Percentiles rank a stretch among this genome's conserved stretches.
These are phyloP conservation scores for Lycorma delicatula DNA, from an alignment of 1,140 invertebrate species.

Conservation along the genomic window DNA sequence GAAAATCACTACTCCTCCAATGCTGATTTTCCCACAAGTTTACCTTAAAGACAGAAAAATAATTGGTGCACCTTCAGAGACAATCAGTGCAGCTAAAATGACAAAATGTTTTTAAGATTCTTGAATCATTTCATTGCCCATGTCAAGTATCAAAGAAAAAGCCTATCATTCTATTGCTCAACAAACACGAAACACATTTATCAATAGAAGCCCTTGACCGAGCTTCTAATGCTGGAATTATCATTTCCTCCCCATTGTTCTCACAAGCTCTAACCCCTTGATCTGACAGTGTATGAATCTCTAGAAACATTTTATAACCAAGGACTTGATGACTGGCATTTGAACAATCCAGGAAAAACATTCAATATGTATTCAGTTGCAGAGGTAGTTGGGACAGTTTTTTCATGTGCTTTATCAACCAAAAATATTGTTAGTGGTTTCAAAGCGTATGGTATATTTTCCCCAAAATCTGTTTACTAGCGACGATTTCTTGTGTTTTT, in stretches of 20 bases:
- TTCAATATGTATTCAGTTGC: conserved; percentile 9
- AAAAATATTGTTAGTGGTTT: conserved; percentile 4
- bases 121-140: conserved; percentile 7
- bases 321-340: conserved; percentile 5
- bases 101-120: conserved; percentile 7
- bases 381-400: conserved; percentile 7
- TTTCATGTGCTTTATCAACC: conserved; percentile 8
- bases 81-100: conserved; percentile 17
- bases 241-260: background rate
- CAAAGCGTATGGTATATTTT: background rate
- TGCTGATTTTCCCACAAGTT: conserved; percentile 1
- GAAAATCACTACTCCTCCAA: background rate
- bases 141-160: too few relatives aligned
- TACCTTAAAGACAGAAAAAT: conserved; percentile 12
- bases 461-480: background rate
- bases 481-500: background rate
- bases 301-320: conserved; percentile 12
- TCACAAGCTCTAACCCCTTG: conserved; percentile 4
- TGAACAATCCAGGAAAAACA: conserved; percentile 13
- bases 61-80: conserved; percentile 8
- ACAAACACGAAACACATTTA: background rate
- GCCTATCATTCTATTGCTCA: too few relatives aligned
- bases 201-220: background rate
- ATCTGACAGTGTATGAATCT: background rate
- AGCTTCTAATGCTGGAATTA: background rate